Percentiles rank a stretch among this genome's conserved stretches.
phyloP scores from a whole-genome alignment of 2,888 invertebrate species.

The Conus canariensis region DNA sequence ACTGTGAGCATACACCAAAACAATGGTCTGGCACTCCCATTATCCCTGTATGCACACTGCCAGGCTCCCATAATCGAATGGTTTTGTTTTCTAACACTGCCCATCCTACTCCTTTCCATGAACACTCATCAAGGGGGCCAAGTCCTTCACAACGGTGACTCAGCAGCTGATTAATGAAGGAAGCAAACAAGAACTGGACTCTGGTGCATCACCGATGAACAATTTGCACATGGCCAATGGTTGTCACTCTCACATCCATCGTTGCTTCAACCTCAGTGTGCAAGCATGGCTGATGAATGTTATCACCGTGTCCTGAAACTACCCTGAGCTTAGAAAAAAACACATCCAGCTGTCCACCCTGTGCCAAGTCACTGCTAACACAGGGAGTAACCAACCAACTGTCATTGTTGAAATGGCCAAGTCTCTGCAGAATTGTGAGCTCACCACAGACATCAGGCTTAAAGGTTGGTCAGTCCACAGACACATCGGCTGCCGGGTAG shows the following conservation, averaged over 20 bases:
- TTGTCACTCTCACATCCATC: background rate
- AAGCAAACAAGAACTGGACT: background rate
- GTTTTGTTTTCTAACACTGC: background rate
- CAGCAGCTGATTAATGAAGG: background rate
- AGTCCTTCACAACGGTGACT: background rate
- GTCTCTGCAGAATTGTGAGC: background rate
- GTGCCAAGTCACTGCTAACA: background rate
- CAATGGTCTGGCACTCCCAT: background rate
- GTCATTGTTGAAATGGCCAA: background rate
- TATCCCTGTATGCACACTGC: background rate
- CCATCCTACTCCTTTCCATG: background rate
- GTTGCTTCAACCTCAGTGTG: background rate
- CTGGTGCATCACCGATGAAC: background rate
- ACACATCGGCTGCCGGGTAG: too few relatives aligned
- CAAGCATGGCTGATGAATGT: background rate
- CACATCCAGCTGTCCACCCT: background rate
- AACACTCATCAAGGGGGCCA: background rate
- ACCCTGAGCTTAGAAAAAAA: slow-evolving; percentile 26
- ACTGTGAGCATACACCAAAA: background rate
- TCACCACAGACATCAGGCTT: background rate
- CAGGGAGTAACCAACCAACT: too few relatives aligned
- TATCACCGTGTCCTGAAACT: slow-evolving; percentile 4
- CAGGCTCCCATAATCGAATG: background rate
- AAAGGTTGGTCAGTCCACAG: background rate
- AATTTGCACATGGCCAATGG: background rate